Conservation (phyloP, 2,113 vertebrate genomes). For the Crocuta crocuta region DNA sequence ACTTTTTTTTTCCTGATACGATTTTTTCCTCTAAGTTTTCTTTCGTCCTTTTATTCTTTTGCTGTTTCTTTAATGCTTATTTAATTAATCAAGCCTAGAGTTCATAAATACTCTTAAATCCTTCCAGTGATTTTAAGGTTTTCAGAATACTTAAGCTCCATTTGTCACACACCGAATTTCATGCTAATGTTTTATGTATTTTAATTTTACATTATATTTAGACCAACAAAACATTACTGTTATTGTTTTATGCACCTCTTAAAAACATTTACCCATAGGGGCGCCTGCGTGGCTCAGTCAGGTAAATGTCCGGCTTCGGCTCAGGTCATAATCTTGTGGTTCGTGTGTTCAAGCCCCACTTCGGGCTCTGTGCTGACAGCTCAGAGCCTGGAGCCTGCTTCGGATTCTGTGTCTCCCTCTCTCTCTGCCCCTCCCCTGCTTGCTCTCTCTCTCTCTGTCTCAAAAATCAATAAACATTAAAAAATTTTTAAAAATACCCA, state of each 20-base stretch:
- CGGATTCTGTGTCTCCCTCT: too few relatives aligned
- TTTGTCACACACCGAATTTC: neutral
- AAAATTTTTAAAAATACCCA: neutral
- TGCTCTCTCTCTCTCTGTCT: too few relatives aligned
- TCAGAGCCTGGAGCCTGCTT: too few relatives aligned
- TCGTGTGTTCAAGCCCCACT: accelerated
- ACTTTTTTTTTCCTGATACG: neutral
- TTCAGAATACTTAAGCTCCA: neutral
- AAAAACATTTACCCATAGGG: neutral
- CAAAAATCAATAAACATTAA: too few relatives aligned
- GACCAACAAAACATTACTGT: neutral
- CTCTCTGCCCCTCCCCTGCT: too few relatives aligned
- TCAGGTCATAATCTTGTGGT: too few relatives aligned
- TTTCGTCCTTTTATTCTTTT: neutral
- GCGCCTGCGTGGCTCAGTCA: too few relatives aligned
- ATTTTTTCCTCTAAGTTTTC: neutral
- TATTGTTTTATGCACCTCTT: neutral
- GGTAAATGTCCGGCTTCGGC: accelerated
- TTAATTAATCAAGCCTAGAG: neutral
- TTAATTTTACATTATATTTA: neutral
- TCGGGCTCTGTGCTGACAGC: too few relatives aligned
- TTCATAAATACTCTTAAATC: neutral
- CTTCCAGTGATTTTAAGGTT: neutral
- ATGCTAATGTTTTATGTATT: neutral
- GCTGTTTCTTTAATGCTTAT: neutral